These are phyloP conservation scores for Megathymus violae DNA, from an alignment of 1,140 invertebrate genomes.

Conservation along the genomic window DNA sequence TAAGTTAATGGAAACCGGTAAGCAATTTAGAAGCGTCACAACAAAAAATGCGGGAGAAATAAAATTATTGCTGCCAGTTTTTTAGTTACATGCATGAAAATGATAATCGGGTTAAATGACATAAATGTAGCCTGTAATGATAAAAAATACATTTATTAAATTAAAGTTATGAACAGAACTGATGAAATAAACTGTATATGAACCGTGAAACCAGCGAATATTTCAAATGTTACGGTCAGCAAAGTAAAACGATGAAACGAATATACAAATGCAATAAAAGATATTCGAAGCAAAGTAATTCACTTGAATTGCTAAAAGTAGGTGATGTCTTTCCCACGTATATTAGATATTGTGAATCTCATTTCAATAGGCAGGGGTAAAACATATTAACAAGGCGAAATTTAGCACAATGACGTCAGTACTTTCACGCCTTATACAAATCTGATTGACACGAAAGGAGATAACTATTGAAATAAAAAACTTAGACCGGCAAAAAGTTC, in stretches of 20 bases:
- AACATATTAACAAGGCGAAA: constrained; percentile 58
- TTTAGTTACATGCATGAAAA: background rate
- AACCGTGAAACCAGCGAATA: background rate
- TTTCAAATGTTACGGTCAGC: background rate
- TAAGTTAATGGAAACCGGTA: background rate
- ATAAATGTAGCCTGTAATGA: background rate
- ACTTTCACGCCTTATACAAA: constrained; percentile 79
- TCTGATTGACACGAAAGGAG: constrained; percentile 76
- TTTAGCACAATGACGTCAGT: constrained; percentile 74
- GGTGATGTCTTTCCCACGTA: constrained; percentile 47
- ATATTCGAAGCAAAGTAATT: constrained; percentile 31
- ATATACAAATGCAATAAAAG: constrained; percentile 34
- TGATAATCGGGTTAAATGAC: background rate
- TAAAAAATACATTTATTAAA: background rate
- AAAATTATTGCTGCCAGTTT: background rate
- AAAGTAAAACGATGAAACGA: constrained; percentile 8
- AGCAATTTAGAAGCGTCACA: background rate
- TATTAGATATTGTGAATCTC: constrained; percentile 44
- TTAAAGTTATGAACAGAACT: background rate
- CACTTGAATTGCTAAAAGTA: constrained; percentile 45
- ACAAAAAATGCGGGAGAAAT: background rate
- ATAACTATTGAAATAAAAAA: constrained; percentile 80
- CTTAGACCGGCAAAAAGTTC: constrained; percentile 70
- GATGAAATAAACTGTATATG: background rate
- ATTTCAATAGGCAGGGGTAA: constrained; percentile 48